A percentile compares a stretch with the other conserved stretches of the same genome.
These are phyloP conservation scores for Sinhomidia bicolor DNA, from an alignment of 2,888 invertebrate species.

Conservation along the genomic window DNA sequence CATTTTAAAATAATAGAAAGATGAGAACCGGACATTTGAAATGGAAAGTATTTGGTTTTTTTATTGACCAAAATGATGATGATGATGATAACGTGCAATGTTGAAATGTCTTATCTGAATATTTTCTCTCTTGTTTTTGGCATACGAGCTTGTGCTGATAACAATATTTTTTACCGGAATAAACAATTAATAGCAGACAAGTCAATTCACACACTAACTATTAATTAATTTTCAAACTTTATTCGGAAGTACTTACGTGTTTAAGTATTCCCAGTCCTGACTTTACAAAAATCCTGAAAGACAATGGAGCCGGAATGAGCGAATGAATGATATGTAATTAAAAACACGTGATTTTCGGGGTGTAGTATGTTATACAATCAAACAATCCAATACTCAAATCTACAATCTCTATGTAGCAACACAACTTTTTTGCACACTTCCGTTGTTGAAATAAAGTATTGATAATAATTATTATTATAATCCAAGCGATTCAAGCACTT, in stretches of 20 bases:
- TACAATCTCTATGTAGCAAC: not conserved
- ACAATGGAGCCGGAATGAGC: not conserved
- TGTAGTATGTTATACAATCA: too few relatives aligned
- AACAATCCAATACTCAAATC: not conserved
- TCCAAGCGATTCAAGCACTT: conserved; percentile 19
- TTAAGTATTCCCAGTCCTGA: conserved; percentile 28
- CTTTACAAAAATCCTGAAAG: not conserved
- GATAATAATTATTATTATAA: not conserved
- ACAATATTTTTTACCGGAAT: not conserved
- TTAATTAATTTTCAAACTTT: too few relatives aligned
- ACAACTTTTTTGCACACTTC: not conserved
- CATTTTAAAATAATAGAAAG: not conserved
- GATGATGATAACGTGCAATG: not conserved
- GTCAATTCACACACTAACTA: not conserved
- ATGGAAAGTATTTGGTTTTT: not conserved
- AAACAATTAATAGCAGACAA: not conserved
- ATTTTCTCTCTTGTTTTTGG: not conserved
- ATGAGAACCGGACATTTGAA: conserved; percentile 3
- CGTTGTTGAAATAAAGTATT: not conserved
- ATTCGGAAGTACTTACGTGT: conserved; percentile 34
- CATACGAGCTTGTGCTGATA: not conserved
- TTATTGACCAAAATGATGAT: not conserved
- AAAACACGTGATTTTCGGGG: too few relatives aligned
- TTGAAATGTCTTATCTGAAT: not conserved
- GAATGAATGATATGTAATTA: too few relatives aligned